Base-by-base conservation (phyloP, 2,888 invertebrate genomes). In the Pachliopta kotzebuea region DNA sequence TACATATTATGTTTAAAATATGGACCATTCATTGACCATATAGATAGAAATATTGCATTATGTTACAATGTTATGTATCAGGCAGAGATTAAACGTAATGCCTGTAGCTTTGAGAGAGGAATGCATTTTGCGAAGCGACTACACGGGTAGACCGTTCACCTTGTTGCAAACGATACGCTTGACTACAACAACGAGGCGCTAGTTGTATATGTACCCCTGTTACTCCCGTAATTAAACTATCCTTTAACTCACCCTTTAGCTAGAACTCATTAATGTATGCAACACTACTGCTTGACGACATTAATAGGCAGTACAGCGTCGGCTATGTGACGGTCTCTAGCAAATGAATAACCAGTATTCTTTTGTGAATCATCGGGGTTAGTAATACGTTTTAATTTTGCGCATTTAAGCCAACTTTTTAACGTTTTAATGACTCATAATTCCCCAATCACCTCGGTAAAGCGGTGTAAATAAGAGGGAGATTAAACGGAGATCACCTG, bases 401-500 rank as follows among this genome's bases (percentile, higher is more conserved):
- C 11, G 37, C 37, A 26, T 4, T 26, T 26, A 26, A 26, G 26
- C 26, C 26, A 37, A 37, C 37, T 37, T 11, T 37, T 37, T 14
- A 37, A 14, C 37, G 37, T 37, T 37, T 14, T 14, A 37, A 37
- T 37, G 37, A 37, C 11, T 37, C 37, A 49, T 21, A 52, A 52
- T 52, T 52, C 9, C 21, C 4, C 50, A 52, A 52, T 52, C 50
- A 52, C 23, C 50, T 18, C 14, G 23, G 50, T 23, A 21, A 52
- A 60, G 52, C 50, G 7, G 55, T 52, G 60, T 31, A 67, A 67
- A 67, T 66, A 67, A 70, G 67, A 60, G 65, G 67, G 71, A 68
- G 69, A 71, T 69, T 72, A 73, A 72, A 72, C 71, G 55, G 60
- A 67, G 59, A 68, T 63, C 75, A 77, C 74, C 73, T 77, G 68